phyloP scores from a whole-genome alignment of 2,113 vertebrate genomes.

The Calyptomena viridis region DNA sequence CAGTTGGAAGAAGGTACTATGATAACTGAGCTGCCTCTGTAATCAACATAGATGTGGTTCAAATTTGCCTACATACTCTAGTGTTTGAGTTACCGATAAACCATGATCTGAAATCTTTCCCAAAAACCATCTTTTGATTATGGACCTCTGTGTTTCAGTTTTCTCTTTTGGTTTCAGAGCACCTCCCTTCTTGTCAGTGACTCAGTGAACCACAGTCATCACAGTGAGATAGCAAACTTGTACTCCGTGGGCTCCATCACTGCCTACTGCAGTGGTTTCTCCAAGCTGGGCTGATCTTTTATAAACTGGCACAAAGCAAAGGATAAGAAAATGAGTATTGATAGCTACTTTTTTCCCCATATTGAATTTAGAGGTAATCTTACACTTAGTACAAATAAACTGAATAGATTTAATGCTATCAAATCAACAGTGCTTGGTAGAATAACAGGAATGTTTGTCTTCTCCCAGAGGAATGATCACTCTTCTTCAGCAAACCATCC shows the following conservation, averaged over 20 bases:
- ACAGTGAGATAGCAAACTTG: not conserved
- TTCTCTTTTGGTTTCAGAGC: not conserved
- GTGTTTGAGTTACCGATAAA: not conserved
- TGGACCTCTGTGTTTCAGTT: not conserved
- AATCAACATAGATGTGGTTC: not conserved
- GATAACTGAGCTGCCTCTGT: not conserved
- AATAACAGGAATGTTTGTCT: not conserved
- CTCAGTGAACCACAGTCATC: not conserved
- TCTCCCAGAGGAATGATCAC: not conserved
- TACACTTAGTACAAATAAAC: not conserved
- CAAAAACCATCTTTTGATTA: not conserved
- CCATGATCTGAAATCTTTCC: not conserved
- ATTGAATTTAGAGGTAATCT: not conserved
- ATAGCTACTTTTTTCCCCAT: not conserved
- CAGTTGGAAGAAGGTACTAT: not conserved
- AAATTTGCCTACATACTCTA: not conserved
- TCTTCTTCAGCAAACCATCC: not conserved
- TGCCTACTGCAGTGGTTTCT: not conserved
- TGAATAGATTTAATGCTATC: not conserved
- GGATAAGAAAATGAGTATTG: not conserved
- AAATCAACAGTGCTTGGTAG: not conserved
- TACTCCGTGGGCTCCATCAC: not conserved
- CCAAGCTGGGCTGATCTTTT: not conserved
- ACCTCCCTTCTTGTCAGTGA: not conserved
- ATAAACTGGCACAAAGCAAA: not conserved